Base-by-base conservation (phyloP, 2,797 vertebrate species). In the Propithecus deckenii region DNA sequence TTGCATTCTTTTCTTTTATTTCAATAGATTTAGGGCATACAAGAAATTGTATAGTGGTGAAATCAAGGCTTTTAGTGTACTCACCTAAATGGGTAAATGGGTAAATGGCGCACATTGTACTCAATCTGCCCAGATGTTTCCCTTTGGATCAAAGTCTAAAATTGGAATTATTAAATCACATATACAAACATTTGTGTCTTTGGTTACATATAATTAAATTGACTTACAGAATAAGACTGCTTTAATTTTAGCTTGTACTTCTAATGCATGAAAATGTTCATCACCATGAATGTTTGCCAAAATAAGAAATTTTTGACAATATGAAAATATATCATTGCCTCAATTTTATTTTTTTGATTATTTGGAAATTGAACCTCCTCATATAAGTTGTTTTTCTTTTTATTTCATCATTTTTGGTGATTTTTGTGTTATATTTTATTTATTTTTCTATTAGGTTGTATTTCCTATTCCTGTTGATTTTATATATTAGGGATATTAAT, bases 311-410 rank as follows among this genome's bases (percentile, higher is more conserved):
- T 72, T 79, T 79, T 43, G 75, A 59, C 14, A 30, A 46, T 79
- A 48, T 79, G 32, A 84, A 79, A 72, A 59, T 59, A 79, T 22
- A 35, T 35, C 4, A 1, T 38, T 80, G 41, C 28, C 23, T 92
- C 41, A 30, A 10, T 67, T 89, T 65, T 94, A 74, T 80, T 94
- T 79, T 38, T 85, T 85, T 80, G 38, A 43, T 91, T 92, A 50
- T 79, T 95, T 89, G 67, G 79, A 95, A 95, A 35, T 67, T 75
- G 35, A 61, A 75, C 3, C 8, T 79, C 18, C 2, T 81, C 81
- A 18, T 18, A 32, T 81, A 69, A 59, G 7, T 46, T 74, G 46
- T 80, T 85, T 28, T 63, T 72, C 46, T 17, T 93, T 55, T 90
- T 75, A 32, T 87, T 61, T 67, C 10, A 65, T 71, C 15, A 38